Percentiles rank a stretch among this genome's conserved stretches.
phyloP scores from a whole-genome alignment of 2,888 invertebrate genomes.

The Amphipoea lucens region DNA sequence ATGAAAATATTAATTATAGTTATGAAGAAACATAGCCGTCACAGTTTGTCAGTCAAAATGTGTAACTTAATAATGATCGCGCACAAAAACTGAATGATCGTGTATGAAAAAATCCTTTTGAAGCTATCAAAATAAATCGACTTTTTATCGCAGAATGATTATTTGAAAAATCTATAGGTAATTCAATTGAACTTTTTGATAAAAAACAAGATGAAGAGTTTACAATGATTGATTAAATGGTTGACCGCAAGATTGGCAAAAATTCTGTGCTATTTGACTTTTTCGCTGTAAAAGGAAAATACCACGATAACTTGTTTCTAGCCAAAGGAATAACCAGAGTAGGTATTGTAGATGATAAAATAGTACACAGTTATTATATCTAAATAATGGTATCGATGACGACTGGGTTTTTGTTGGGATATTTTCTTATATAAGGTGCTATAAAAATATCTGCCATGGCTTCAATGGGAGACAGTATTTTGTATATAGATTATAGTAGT shows the following conservation, averaged over 20 bases:
- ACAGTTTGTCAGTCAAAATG: slow-evolving; percentile 70
- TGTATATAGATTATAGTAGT: too few relatives aligned
- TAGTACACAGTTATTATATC: slow-evolving; percentile 13
- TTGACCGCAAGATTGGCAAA: slow-evolving; percentile 50
- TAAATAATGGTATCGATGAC: slow-evolving; percentile 23
- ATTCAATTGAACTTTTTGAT: slow-evolving; percentile 38
- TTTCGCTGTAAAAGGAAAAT: slow-evolving; percentile 37
- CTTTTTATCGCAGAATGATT: slow-evolving; percentile 56
- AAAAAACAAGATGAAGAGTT: slow-evolving; percentile 42
- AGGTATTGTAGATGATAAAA: slow-evolving; percentile 13
- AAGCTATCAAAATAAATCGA: slow-evolving; percentile 67
- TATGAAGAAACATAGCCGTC: slow-evolving; percentile 66
- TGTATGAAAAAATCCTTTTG: slow-evolving; percentile 56
- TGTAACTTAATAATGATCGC: slow-evolving; percentile 71
- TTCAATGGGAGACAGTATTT: too few relatives aligned
- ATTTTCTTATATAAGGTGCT: neutral
- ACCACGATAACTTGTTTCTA: slow-evolving; percentile 13
- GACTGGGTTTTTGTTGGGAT: slow-evolving; percentile 15
- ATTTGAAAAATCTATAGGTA: slow-evolving; percentile 50
- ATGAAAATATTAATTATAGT: slow-evolving; percentile 68
- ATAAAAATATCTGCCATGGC: too few relatives aligned
- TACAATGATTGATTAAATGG: slow-evolving; percentile 49
- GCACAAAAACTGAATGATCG: slow-evolving; percentile 61
- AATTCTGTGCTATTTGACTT: slow-evolving; percentile 22
- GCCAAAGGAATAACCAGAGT: neutral